These are phyloP conservation scores for Bicyclus anynana DNA, from an alignment of 1,140 invertebrate species.

Conservation along the genomic window DNA sequence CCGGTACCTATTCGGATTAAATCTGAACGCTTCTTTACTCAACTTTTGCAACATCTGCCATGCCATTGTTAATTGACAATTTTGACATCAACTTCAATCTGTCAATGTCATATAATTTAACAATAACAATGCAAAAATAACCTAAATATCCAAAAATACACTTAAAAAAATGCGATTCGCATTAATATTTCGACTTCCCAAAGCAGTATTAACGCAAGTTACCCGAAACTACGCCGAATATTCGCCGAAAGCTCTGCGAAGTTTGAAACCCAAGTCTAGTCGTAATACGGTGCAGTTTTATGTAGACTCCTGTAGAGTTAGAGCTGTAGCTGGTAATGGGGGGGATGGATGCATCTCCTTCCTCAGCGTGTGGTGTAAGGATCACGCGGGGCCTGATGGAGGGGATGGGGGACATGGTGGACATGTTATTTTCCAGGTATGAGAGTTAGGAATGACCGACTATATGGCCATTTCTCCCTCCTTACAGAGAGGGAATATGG, in stretches of 20 bases:
- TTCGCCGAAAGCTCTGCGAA: constrained; percentile 52
- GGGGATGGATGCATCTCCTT: constrained; percentile 96
- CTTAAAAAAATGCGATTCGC: constrained; percentile 39
- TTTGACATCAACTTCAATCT: no score
- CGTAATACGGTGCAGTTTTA: constrained; percentile 78
- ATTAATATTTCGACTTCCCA: constrained; percentile 34
- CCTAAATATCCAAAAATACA: background rate
- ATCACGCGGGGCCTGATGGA: constrained; percentile 95
- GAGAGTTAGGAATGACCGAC: no score
- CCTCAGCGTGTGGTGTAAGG: constrained; percentile 84
- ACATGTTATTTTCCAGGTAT: constrained; percentile 89
- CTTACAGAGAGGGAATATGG: no score
- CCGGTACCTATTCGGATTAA: no score
- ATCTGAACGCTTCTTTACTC: no score
- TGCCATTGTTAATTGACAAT: no score
- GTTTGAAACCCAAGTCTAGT: constrained; percentile 60
- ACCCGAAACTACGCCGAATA: constrained; percentile 35
- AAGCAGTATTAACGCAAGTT: constrained; percentile 22
- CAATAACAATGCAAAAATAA: background rate
- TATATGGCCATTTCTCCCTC: no score
- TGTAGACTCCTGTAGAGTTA: constrained; percentile 82
- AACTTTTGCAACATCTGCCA: no score
- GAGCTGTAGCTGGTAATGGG: constrained; percentile 89
- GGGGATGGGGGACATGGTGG: constrained; percentile 98
- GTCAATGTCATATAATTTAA: no score